phyloP scores from a whole-genome alignment of 1,140 invertebrate genomes.

The Plodia interpunctella region DNA sequence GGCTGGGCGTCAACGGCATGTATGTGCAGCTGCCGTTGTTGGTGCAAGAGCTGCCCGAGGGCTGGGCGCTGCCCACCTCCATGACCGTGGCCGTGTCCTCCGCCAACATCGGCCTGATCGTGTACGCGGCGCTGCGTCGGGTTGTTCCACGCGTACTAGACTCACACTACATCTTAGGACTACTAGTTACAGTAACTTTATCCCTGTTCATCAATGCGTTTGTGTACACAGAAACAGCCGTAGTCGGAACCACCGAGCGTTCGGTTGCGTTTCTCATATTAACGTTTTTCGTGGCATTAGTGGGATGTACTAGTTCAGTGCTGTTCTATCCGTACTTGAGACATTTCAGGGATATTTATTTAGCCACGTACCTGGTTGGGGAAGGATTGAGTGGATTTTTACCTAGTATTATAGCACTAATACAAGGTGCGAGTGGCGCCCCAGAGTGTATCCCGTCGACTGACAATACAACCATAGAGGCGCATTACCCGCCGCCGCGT shows the following conservation, averaged over 20 bases:
- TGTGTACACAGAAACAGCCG: slow-evolving; percentile 83
- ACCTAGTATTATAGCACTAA: slow-evolving; percentile 89
- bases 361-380: slow-evolving; percentile 82
- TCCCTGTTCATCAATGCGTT: slow-evolving; percentile 85
- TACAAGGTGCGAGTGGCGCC: slow-evolving; percentile 88
- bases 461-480: slow-evolving; percentile 37
- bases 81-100: slow-evolving; percentile 89
- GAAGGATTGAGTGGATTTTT: slow-evolving; percentile 92
- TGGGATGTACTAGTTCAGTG: slow-evolving; percentile 96
- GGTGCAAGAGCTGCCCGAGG: slow-evolving; percentile 88
- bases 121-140: slow-evolving; percentile 79
- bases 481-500: slow-evolving; percentile 73
- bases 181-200: slow-evolving; percentile 81
- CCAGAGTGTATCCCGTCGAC: slow-evolving; percentile 69
- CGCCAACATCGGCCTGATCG: slow-evolving; percentile 90
- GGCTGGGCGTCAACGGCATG: slow-evolving; percentile 93
- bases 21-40: slow-evolving; percentile 94
- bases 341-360: slow-evolving; percentile 85
- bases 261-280: slow-evolving; percentile 86
- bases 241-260: slow-evolving; percentile 78
- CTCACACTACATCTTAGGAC: slow-evolving; percentile 80
- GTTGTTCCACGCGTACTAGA: slow-evolving; percentile 77
- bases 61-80: slow-evolving; percentile 92
- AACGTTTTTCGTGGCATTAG: slow-evolving; percentile 88
- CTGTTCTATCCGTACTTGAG: slow-evolving; percentile 94